Base-by-base conservation (phyloP, 1,140 invertebrate species). In the Daktulosphaira vitifoliae region DNA sequence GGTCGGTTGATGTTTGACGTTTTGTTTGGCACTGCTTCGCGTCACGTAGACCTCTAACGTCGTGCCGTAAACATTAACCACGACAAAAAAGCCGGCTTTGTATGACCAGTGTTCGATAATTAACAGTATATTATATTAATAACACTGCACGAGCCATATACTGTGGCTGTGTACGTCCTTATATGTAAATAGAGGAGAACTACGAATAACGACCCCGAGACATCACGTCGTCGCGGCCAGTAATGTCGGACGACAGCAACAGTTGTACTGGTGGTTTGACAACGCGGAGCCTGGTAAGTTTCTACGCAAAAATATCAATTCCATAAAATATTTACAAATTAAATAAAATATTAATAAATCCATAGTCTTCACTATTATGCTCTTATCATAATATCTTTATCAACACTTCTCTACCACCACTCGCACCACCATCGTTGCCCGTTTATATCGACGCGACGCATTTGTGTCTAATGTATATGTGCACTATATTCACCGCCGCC, bases 201-300 rank as follows among this genome's bases (percentile, higher is more conserved):
- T n/a, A n/a, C n/a, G n/a, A n/a, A 33, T 33, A 33, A 11, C 29
- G 5, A 16, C n/a, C 39, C 39, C 39, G 39, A 44, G 13, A 37
- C 33, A 13, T 37, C 6, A 5, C 6, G 33, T 37, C 33, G 33
- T 37, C 33, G 33, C n/a, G 11, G 38, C 2, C 23, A 2, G 22
- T 4, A 18, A 59, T 62, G 54, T 59, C 54, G 25, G 56, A 62
- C 42, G 56, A 62, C 42, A 62, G 56, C 42, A 62, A 25, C 46
- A 25, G 39, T 13, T 23, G 54, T n/a, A 25, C 16, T 16, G 56
- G 56, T 20, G 20, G 20, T 8, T 26, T 26, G 39, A 44, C 39
- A 15, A 59, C 54, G 3, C 29, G 54, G 38, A 59, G 54, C 26
- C n/a, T 59, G 54, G 54, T 59, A 38, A 59, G 54, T 42, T 33